A percentile compares a stretch with the other conserved stretches of the same genome.
phyloP scores from a whole-genome alignment of 2,888 invertebrate genomes.

The Hetaerina titia region DNA sequence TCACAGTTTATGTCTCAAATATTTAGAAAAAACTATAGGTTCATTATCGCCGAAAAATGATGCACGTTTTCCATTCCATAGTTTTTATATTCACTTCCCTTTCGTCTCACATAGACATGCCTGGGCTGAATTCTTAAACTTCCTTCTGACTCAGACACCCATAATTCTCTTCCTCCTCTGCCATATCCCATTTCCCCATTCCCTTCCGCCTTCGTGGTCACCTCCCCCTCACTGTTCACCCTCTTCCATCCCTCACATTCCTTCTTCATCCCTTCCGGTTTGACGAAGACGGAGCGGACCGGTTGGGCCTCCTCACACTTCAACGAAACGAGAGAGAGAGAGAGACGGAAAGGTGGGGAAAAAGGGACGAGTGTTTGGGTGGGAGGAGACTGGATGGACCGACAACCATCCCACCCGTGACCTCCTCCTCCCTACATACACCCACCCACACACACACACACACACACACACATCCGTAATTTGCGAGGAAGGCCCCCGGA shows the following conservation, averaged over 20 bases:
- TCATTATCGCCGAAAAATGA: too few relatives aligned
- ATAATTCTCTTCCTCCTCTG: not conserved
- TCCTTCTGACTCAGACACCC: too few relatives aligned
- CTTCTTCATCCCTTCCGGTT: not conserved
- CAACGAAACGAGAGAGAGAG: constrained; percentile 29
- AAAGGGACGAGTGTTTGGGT: not conserved
- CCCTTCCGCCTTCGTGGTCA: not conserved
- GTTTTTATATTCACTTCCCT: too few relatives aligned
- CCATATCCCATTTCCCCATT: not conserved
- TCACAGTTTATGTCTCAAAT: too few relatives aligned
- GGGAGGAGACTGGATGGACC: not conserved
- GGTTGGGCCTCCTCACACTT: not conserved
- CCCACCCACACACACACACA: not conserved
- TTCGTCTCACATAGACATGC: too few relatives aligned
- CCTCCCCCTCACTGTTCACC: too few relatives aligned
- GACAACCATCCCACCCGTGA: not conserved
- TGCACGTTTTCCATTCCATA: too few relatives aligned
- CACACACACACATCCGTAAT: not conserved
- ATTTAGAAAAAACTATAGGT: too few relatives aligned
- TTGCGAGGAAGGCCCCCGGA: not conserved
- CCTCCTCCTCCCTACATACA: too few relatives aligned
- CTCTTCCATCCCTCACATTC: not conserved
- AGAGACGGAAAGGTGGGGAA: constrained; percentile 37
- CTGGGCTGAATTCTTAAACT: too few relatives aligned
- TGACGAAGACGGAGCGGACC: not conserved